Percentiles rank a stretch among this genome's conserved stretches.
These are phyloP conservation scores for Phania funesta DNA, from an alignment of 2,888 invertebrate genomes.

Conservation along the genomic window DNA sequence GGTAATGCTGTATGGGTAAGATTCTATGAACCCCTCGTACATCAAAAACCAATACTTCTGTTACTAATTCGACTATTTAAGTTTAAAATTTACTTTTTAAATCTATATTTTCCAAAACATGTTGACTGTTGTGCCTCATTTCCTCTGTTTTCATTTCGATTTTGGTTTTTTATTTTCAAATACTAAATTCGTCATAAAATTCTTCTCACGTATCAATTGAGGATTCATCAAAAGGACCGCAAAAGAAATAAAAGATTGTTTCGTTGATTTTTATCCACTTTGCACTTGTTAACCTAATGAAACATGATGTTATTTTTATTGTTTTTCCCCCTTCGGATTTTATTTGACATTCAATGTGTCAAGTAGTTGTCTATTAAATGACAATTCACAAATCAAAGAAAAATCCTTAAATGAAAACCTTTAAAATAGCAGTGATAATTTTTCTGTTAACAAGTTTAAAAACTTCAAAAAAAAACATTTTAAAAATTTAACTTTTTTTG, in stretches of 20 bases:
- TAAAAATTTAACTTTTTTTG: too few species aligned
- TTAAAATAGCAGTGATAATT: neutral
- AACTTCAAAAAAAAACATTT: too few species aligned
- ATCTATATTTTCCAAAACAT: too few species aligned
- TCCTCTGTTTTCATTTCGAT: neutral
- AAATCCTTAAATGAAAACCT: too few species aligned
- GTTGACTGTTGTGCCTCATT: too few species aligned
- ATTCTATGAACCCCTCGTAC: too few species aligned
- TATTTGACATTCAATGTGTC: neutral
- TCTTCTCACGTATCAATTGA: conserved; percentile 16
- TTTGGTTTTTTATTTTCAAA: neutral
- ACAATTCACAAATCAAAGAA: neutral
- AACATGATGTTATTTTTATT: neutral
- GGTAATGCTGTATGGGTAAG: too few species aligned
- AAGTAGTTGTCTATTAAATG: neutral
- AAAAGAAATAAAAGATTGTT: neutral
- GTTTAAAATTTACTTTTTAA: too few species aligned
- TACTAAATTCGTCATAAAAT: neutral
- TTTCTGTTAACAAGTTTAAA: neutral
- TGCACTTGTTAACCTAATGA: neutral
- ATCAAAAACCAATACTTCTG: too few species aligned
- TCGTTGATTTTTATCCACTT: neutral
- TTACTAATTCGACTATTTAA: too few species aligned
- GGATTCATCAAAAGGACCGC: neutral
- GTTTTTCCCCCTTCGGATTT: neutral